phyloP scores from a whole-genome alignment of 2,113 vertebrate genomes.

The Serilophus lunatus region DNA sequence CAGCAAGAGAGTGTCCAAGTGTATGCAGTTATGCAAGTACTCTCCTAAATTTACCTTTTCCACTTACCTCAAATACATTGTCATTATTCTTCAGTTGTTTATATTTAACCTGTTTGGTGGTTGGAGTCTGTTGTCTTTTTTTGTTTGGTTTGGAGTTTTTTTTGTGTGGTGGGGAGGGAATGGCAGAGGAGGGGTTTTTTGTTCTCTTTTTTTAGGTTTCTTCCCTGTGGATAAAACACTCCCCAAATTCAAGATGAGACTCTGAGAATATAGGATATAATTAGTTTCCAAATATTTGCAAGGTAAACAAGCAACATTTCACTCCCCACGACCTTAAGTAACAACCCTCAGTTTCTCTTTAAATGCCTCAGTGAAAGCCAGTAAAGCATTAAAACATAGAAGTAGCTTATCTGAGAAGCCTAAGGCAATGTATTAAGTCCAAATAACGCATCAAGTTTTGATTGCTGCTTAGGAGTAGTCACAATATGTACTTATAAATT shows the following conservation, averaged over 20 bases:
- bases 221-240: neutral
- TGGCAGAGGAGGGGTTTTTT: neutral
- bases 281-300: neutral
- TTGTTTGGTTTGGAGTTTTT: neutral
- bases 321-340: neutral
- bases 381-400: neutral
- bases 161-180: neutral
- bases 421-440: neutral
- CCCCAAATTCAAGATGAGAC: neutral
- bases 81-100: neutral
- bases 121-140: neutral
- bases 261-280: neutral
- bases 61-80: neutral
- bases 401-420: neutral
- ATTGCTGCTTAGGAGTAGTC: neutral
- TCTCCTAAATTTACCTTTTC: neutral
- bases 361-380: neutral
- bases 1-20: neutral
- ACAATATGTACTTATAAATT: neutral
- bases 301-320: neutral
- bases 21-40: neutral
- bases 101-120: neutral
- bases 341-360: neutral
- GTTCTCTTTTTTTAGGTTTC: neutral
- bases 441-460: neutral